Evolutionary conservation across 2,113 vertebrate species (phyloP).

Genomic region (Aix galericulata): DNA sequence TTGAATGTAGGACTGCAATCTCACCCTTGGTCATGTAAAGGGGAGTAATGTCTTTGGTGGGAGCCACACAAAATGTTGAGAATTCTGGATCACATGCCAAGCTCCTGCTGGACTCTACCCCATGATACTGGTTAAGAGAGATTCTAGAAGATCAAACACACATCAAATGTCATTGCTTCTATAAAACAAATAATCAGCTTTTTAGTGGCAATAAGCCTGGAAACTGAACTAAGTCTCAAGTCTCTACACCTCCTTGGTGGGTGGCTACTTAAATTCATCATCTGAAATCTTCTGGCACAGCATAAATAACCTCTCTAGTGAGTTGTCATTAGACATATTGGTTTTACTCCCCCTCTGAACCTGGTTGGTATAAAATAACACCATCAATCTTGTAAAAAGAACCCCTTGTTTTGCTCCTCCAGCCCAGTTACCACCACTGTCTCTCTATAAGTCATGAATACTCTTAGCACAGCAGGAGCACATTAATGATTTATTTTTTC

Average conservation of each 20-base stretch:
- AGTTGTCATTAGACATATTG: conserved; percentile 29
- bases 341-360: conserved; percentile 19
- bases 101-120: neutral
- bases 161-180: neutral
- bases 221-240: neutral
- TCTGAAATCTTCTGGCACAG: conserved; percentile 10
- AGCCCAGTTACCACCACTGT: neutral
- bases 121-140: neutral
- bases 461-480: conserved; percentile 26
- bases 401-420: conserved; percentile 24
- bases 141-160: neutral
- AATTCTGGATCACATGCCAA: neutral
- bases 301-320: conserved; percentile 7
- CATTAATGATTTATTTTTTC: conserved; percentile 58
- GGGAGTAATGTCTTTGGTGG: neutral
- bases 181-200: neutral
- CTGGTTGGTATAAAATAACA: conserved; percentile 41
- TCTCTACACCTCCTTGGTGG: neutral
- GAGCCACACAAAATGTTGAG: neutral
- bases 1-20: neutral
- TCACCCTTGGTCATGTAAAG: neutral
- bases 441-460: conserved; percentile 38
- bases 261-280: neutral
- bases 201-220: neutral
- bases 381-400: conserved; percentile 22